Evolutionary conservation across 2,113 vertebrate species (phyloP).

Genomic region (Girardinichthys multiradiatus): DNA sequence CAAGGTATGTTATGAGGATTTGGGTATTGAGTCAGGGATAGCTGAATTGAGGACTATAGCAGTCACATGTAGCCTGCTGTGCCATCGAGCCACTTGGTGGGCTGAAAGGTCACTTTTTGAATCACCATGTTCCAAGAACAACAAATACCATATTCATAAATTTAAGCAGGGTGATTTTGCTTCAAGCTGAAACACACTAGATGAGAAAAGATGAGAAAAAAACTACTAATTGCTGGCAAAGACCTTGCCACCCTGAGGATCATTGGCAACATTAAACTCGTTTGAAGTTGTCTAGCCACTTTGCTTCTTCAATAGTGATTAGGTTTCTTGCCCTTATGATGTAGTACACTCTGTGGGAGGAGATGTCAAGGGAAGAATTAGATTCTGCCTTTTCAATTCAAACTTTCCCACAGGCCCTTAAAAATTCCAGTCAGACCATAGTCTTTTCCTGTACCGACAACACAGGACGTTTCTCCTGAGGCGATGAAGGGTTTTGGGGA

Average conservation of each 20-base stretch:
- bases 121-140: no score
- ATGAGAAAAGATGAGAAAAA: no score
- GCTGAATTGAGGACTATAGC: no score
- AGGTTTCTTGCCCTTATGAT: slow-evolving; percentile 20
- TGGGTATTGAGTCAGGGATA: no score
- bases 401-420: slow-evolving; percentile 83
- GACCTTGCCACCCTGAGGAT: neutral
- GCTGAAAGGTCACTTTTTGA: no score
- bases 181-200: no score
- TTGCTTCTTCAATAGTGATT: slow-evolving; percentile 10
- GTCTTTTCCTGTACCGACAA: slow-evolving; percentile 84
- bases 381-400: slow-evolving; percentile 50
- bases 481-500: slow-evolving; percentile 63
- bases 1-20: no score
- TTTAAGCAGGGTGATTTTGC: no score
- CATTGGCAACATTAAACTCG: neutral
- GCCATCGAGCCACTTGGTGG: no score
- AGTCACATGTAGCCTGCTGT: no score
- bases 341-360: slow-evolving; percentile 18
- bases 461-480: slow-evolving; percentile 85
- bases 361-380: slow-evolving; percentile 31
- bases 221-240: no score
- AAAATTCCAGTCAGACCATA: slow-evolving; percentile 88
- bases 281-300: neutral
- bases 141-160: no score